phyloP scores from a whole-genome alignment of 2,888 invertebrate genomes.

The Phragmatobia fuliginosa region DNA sequence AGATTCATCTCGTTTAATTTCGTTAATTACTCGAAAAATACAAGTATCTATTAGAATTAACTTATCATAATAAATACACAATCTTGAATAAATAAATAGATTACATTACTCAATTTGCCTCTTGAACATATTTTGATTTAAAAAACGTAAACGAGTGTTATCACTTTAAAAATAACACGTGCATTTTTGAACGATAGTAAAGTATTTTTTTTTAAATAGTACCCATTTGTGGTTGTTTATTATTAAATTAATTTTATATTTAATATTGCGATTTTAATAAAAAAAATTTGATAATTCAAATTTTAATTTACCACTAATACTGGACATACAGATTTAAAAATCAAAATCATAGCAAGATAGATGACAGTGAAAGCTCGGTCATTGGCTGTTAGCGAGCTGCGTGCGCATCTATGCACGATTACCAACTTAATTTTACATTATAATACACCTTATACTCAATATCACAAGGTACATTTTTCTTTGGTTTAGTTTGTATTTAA shows the following conservation, averaged over 20 bases:
- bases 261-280: background rate
- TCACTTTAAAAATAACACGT: background rate
- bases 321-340: constrained; percentile 76
- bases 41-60: background rate
- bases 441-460: background rate
- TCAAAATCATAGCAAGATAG: constrained; percentile 77
- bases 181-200: background rate
- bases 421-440: constrained; percentile 52
- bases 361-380: constrained; percentile 85
- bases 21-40: background rate
- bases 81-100: background rate
- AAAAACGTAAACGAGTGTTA: background rate
- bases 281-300: constrained; percentile 37
- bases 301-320: constrained; percentile 52
- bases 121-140: background rate
- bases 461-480: constrained; percentile 17
- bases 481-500: constrained; percentile 5
- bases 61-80: background rate
- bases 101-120: background rate
- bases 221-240: no score
- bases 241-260: background rate
- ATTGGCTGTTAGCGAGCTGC: constrained; percentile 81
- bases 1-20: background rate
- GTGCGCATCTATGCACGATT: constrained; percentile 74
- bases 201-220: no score